Percentiles rank a stretch among this genome's conserved stretches.
Conservation (phyloP, 2,888 invertebrate genomes). For the Epiblema foenella region DNA sequence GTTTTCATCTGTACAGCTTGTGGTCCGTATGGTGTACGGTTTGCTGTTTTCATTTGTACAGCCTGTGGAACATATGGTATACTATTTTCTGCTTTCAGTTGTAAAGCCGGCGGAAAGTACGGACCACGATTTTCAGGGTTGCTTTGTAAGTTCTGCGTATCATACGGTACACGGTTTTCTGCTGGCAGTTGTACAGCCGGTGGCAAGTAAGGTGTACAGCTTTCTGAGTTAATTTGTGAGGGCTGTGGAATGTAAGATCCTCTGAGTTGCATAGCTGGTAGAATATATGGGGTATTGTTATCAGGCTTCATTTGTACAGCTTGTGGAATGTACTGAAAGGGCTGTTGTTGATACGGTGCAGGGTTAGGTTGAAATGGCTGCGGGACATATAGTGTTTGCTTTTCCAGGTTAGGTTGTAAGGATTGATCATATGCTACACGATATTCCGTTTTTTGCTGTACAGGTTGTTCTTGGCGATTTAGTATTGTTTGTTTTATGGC, state of each 20-base stretch:
- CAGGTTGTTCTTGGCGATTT: background rate
- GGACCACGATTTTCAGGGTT: background rate
- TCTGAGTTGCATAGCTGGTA: background rate
- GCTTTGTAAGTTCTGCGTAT: background rate
- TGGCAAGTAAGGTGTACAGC: too few species aligned
- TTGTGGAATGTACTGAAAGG: background rate
- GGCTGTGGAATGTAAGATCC: background rate
- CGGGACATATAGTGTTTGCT: background rate
- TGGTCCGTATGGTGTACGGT: background rate
- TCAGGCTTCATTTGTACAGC: background rate
- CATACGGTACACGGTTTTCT: background rate
- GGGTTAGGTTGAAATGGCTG: background rate
- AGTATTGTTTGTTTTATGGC: conserved; percentile 15
- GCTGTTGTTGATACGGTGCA: background rate
- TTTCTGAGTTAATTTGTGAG: background rate
- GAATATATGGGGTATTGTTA: background rate
- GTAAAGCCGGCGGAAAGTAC: background rate
- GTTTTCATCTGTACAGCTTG: background rate
- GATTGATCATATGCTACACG: conserved; percentile 1
- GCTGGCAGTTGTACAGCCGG: background rate
- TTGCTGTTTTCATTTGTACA: background rate
- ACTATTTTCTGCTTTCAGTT: background rate
- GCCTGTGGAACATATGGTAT: background rate
- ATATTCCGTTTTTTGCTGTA: background rate
- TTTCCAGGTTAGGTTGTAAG: background rate